Percentiles rank a stretch among this genome's conserved stretches.
Evolutionary conservation across 2,113 vertebrate species (phyloP).

Genomic region (Poecile atricapillus): DNA sequence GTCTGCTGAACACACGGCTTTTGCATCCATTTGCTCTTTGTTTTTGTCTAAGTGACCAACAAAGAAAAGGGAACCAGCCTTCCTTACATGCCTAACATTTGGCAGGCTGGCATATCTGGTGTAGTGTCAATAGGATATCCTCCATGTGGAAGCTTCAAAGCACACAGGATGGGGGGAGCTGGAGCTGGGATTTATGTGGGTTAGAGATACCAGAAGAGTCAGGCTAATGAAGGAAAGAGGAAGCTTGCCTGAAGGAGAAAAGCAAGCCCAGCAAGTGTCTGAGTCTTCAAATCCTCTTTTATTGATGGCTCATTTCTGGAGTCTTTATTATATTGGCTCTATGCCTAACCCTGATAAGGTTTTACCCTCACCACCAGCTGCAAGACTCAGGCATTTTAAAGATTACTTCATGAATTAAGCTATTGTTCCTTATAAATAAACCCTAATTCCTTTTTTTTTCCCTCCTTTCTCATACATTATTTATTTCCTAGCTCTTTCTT

Average conservation of each 20-base stretch:
- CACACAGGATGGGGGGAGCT: neutral
- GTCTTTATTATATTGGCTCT: neutral
- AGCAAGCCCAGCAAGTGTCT: neutral
- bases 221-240: neutral
- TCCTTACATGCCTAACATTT: neutral
- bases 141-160: neutral
- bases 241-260: neutral
- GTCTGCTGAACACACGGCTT: accelerated
- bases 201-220: neutral
- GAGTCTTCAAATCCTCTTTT: slow-evolving; percentile 26
- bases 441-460: neutral
- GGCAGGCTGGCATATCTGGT: neutral
- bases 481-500: slow-evolving; percentile 22
- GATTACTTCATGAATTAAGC: slow-evolving; percentile 37
- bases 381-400: slow-evolving; percentile 14
- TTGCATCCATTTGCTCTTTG: neutral
- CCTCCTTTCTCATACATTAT: slow-evolving; percentile 2
- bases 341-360: neutral
- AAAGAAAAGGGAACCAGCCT: neutral
- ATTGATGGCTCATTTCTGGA: neutral
- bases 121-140: neutral
- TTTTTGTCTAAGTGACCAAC: neutral
- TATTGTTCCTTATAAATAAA: slow-evolving; percentile 18
- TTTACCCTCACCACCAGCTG: neutral
- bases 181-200: neutral